Conservation (phyloP, 2,888 invertebrate species). For the Drosophila quinaria region DNA sequence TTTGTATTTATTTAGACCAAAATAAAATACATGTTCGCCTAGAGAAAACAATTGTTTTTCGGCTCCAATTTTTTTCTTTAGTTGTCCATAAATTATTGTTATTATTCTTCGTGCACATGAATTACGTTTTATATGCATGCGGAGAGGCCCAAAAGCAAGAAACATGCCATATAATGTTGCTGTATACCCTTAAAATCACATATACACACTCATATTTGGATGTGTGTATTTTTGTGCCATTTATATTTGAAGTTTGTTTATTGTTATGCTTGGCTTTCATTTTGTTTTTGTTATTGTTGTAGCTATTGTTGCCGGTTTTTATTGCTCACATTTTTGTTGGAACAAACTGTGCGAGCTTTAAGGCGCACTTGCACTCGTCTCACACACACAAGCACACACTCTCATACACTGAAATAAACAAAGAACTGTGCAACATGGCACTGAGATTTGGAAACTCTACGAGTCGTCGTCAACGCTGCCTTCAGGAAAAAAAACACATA, state of each 20-base stretch:
- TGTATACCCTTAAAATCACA: slow-evolving; percentile 15
- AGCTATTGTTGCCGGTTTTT: slow-evolving; percentile 46
- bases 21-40: slow-evolving; percentile 36
- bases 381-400: slow-evolving; percentile 31
- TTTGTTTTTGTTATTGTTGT: slow-evolving; percentile 14
- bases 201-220: neutral
- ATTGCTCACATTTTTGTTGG: slow-evolving; percentile 53
- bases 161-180: slow-evolving; percentile 11
- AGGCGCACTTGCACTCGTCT: slow-evolving; percentile 61
- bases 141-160: slow-evolving; percentile 27
- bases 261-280: slow-evolving; percentile 43
- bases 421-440: slow-evolving; percentile 29
- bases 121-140: slow-evolving; percentile 60
- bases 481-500: slow-evolving; percentile 43
- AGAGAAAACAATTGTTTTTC: slow-evolving; percentile 11
- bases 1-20: slow-evolving; percentile 49
- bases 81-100: slow-evolving; percentile 52
- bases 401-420: slow-evolving; percentile 12
- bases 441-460: slow-evolving; percentile 18
- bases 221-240: slow-evolving; percentile 44
- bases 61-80: slow-evolving; percentile 32
- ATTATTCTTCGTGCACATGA: slow-evolving; percentile 46
- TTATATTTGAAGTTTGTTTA: slow-evolving; percentile 75
- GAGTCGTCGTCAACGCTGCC: slow-evolving; percentile 31
- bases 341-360: slow-evolving; percentile 45